phyloP scores from a whole-genome alignment of 2,113 vertebrate species.

The Cyprinodon variegatus region DNA sequence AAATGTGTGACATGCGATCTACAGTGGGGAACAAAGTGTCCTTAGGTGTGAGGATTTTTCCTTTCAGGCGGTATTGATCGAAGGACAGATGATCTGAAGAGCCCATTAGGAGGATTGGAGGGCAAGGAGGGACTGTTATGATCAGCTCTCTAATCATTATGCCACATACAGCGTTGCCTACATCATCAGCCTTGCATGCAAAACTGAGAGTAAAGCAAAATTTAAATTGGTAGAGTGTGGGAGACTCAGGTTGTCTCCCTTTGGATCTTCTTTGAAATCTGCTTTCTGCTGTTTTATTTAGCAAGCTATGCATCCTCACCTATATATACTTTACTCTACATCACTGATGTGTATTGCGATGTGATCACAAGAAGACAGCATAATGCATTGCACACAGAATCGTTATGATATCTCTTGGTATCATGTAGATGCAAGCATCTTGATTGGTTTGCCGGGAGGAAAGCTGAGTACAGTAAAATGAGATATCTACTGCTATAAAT shows the following conservation, averaged over 20 bases:
- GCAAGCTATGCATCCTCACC: slow-evolving; percentile 50
- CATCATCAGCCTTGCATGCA: slow-evolving; percentile 36
- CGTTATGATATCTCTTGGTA: slow-evolving; percentile 42
- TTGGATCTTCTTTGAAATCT: slow-evolving; percentile 29
- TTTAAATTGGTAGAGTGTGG: slow-evolving; percentile 26
- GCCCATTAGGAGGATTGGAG: slow-evolving; percentile 65
- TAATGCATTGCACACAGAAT: slow-evolving; percentile 10
- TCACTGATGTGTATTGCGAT: slow-evolving; percentile 58
- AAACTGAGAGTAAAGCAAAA: slow-evolving; percentile 38
- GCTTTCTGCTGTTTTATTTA: slow-evolving; percentile 46
- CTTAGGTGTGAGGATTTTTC: slow-evolving; percentile 64
- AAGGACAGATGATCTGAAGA: slow-evolving; percentile 66
- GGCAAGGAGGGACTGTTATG: slow-evolving; percentile 45
- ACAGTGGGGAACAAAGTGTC: slow-evolving; percentile 54
- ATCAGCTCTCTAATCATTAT: slow-evolving; percentile 64
- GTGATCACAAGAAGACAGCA: slow-evolving; percentile 41
- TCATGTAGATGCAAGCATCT: slow-evolving; percentile 43
- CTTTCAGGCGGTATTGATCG: slow-evolving; percentile 73
- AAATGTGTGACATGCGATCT: slow-evolving; percentile 64
- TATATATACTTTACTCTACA: slow-evolving; percentile 51
- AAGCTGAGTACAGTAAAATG: slow-evolving; percentile 47
- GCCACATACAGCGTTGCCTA: slow-evolving; percentile 41
- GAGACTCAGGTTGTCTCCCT: slow-evolving; percentile 18
- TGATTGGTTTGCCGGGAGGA: slow-evolving; percentile 35
- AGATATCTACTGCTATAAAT: slow-evolving; percentile 39